Conservation (phyloP, 2,888 invertebrate species). For the Suillia variegata region DNA sequence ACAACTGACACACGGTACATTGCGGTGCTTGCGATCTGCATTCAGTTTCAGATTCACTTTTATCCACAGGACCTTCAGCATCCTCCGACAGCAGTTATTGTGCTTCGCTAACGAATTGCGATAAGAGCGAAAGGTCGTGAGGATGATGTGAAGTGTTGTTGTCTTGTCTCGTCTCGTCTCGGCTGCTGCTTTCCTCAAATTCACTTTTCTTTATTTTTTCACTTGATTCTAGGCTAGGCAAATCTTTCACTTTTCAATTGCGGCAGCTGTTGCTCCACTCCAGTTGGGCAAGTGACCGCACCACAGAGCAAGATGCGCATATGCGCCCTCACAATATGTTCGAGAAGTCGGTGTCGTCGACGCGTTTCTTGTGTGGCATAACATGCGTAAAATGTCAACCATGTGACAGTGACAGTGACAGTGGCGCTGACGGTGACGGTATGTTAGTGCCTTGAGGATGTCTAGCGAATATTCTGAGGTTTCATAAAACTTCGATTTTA, state of each 20-base stretch:
- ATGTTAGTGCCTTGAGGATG: not conserved
- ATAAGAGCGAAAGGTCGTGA: conserved; percentile 48
- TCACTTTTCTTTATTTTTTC: conserved; percentile 33
- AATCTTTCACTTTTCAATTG: conserved; percentile 30
- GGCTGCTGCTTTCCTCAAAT: not conserved
- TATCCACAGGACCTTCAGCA: not conserved
- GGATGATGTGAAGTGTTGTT: not conserved
- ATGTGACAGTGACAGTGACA: conserved; percentile 3
- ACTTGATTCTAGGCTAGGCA: conserved; percentile 20
- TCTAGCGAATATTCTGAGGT: conserved; percentile 2
- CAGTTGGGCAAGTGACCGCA: conserved; percentile 15
- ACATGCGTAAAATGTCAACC: conserved; percentile 13
- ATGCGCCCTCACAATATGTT: no score
- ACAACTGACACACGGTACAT: conserved; percentile 45
- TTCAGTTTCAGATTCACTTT: not conserved
- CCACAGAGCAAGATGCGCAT: conserved; percentile 2
- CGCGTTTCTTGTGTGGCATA: not conserved
- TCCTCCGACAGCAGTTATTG: not conserved
- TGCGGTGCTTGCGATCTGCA: conserved; percentile 10
- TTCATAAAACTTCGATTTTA: conserved; percentile 20
- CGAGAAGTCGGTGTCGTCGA: not conserved
- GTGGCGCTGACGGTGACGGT: not conserved
- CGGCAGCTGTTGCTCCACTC: conserved; percentile 23
- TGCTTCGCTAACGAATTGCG: conserved; percentile 35
- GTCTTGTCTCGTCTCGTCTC: no score